phyloP scores from a whole-genome alignment of 2,797 vertebrate species.

The Rhinophrynus dorsalis region DNA sequence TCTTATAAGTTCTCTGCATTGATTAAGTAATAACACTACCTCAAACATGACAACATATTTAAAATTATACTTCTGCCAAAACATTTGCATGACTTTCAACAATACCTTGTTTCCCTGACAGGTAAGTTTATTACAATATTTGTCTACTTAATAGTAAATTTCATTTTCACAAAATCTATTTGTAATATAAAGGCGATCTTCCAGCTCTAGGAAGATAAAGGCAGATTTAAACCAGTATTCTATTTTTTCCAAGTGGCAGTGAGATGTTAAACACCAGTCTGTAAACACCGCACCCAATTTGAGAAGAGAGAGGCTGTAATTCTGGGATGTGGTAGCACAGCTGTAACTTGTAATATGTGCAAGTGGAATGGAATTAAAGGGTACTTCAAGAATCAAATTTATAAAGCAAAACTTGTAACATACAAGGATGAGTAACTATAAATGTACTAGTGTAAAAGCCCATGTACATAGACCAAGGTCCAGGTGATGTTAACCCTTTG shows the following conservation, averaged over 20 bases:
- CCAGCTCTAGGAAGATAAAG: slow-evolving; percentile 8
- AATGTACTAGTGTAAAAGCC: no score
- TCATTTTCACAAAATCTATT: neutral
- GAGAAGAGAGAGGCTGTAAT: slow-evolving; percentile 37
- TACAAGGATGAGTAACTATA: no score
- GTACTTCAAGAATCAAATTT: slow-evolving; percentile 12
- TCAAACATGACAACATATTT: no score
- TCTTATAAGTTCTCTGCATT: no score
- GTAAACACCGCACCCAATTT: slow-evolving; percentile 16
- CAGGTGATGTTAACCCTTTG: no score
- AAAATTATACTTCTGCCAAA: no score
- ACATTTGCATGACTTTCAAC: no score
- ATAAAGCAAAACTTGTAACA: neutral
- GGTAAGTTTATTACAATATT: neutral
- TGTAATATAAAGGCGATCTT: neutral
- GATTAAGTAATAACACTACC: no score
- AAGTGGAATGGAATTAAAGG: slow-evolving; percentile 24
- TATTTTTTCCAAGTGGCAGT: slow-evolving; percentile 21
- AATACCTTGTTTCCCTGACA: neutral
- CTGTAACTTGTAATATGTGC: slow-evolving; percentile 33
- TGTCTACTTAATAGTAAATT: neutral
- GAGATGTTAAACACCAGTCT: slow-evolving; percentile 32
- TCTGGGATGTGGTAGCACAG: slow-evolving; percentile 35
- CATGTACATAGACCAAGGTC: no score
- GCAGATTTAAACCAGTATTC: slow-evolving; percentile 12